Base-by-base conservation (phyloP, 2,888 invertebrate species). In the Lymantria monacha region DNA sequence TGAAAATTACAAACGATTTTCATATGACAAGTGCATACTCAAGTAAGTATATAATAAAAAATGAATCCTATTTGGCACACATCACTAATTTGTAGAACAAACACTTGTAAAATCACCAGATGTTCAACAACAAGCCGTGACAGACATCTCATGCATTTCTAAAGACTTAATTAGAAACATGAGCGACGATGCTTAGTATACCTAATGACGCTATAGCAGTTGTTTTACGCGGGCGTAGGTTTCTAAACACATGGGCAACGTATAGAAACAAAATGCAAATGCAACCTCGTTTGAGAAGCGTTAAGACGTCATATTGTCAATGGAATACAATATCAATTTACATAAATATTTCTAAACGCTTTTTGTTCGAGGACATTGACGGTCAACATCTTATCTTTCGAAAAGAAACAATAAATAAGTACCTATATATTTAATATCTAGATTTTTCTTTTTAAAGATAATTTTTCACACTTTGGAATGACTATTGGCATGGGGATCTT, bases 121-220 rank as follows among this genome's bases (percentile, higher is more conserved):
- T 68, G 68, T 61, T 61, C 55, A 56, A 49, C 57, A 57, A 66
- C 69, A 59, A 66, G 53, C 55, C 57, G 58, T 66, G 66, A 66
- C 70, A 72, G 65, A 64, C 61, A 67, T 67, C 61, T 55, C 74
- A 69, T 76, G 75, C 74, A 76, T 71, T 69, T 66, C 55, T 62
- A 69, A 74, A 71, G 66, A 74, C 69, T 72, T 72, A 65, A 71
- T 66, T 66, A 70, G 66, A 68, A 67, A 70, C 68, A 61, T 60
- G 60, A 69, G 60, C 51, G 59, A 63, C 53, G 53, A 45, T 54
- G 59, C 53, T 57, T 55, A 49, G 52, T 50, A 54, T 47, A 54
- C 22, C 22, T 52, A 54, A 57, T 55, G 57, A 55, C 57, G 57
- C 38, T 46, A 44, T 52, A 53, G 58, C 56, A 43, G 59, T 56